These are phyloP conservation scores for Otolemur garnettii DNA, from an alignment of 2,113 vertebrate genomes.

Conservation along the genomic window DNA sequence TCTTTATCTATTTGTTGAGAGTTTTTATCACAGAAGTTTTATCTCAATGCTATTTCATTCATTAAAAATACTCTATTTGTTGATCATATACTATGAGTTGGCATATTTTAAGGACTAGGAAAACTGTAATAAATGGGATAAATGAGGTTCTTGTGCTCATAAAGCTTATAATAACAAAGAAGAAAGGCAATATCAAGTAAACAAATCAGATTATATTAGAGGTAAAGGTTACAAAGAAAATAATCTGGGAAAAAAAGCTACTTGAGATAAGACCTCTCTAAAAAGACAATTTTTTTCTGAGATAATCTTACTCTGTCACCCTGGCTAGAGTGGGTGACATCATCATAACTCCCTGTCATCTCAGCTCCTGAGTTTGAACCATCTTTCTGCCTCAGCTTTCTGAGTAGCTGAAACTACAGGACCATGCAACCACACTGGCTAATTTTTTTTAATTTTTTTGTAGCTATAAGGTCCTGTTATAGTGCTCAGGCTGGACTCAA, in stretches of 20 bases:
- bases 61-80: background rate
- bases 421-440: no score
- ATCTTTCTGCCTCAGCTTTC: no score
- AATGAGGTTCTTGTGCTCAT: background rate
- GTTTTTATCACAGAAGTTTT: no score
- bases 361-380: no score
- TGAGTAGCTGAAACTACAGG: no score
- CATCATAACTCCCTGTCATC: no score
- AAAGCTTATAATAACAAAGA: background rate
- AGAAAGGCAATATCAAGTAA: background rate
- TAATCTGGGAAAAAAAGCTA: background rate
- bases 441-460: no score
- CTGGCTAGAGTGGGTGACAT: no score
- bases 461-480: no score
- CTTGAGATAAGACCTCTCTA: background rate
- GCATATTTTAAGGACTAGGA: background rate
- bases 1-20: no score
- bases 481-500: no score
- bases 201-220: background rate
- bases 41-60: background rate
- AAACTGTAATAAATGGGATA: background rate
- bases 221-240: background rate
- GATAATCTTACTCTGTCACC: no score
- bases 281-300: background rate
- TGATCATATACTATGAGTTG: background rate